These are phyloP conservation scores for Botrylloides violaceus DNA, from an alignment of 23 tunicate species.

Conservation along the genomic window DNA sequence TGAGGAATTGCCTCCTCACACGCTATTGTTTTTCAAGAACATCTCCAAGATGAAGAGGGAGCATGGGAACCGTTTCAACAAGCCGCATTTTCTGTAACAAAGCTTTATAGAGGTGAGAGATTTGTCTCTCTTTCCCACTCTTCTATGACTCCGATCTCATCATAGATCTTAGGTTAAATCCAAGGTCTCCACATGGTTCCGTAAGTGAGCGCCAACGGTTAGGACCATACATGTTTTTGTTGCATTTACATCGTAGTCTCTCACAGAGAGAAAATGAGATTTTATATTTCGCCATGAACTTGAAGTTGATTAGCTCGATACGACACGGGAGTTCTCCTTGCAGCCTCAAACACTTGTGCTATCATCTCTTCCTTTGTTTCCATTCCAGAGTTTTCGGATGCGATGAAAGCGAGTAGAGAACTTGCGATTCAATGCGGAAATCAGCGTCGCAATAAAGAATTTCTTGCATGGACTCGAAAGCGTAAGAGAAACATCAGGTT, in stretches of 20 bases:
- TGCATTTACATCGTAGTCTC: neutral
- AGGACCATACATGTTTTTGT: neutral
- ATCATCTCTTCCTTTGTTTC: too few species aligned
- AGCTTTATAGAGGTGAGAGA: conserved; percentile 64
- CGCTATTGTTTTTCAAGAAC: neutral
- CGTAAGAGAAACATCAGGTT: conserved; percentile 57
- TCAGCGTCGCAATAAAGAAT: conserved; percentile 71
- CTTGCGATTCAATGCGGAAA: conserved; percentile 58
- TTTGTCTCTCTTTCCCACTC: too few species aligned
- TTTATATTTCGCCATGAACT: too few species aligned
- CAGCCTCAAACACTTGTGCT: too few species aligned
- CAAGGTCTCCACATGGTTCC: too few species aligned
- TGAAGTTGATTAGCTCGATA: too few species aligned
- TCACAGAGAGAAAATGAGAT: too few species aligned
- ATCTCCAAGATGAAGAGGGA: conserved; percentile 26
- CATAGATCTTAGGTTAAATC: too few species aligned
- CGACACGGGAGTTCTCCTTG: too few species aligned
- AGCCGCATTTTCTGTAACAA: conserved; percentile 68
- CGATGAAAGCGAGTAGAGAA: conserved; percentile 31
- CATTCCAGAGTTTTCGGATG: conserved; percentile 44
- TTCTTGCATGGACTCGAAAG: conserved; percentile 63
- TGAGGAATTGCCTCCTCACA: too few species aligned
- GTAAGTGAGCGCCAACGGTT: neutral
- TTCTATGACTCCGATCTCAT: too few species aligned
- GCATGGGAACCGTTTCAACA: conserved; percentile 69